A percentile compares a stretch with the other conserved stretches of the same genome.
Evolutionary conservation across 2,797 vertebrate genomes (phyloP).

Genomic region (Sebastes oblongus): DNA sequence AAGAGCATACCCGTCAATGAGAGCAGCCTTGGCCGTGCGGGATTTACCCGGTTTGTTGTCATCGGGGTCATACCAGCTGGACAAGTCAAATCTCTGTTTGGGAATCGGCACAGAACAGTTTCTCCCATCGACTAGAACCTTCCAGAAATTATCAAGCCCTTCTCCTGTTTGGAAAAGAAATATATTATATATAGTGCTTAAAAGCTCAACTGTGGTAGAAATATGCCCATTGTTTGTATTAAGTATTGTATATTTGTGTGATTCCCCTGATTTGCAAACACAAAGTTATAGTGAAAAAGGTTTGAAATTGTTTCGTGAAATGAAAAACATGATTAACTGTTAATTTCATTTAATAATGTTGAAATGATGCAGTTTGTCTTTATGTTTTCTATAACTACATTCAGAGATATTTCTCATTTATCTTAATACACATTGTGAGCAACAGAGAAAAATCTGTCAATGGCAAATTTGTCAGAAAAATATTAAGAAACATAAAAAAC

Average conservation of each 20-base stretch:
- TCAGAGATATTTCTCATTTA: neutral
- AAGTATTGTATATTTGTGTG: neutral
- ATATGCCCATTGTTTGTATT: neutral
- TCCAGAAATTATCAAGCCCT: slow-evolving; percentile 82
- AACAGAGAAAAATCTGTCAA: neutral
- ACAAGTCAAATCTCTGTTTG: slow-evolving; percentile 79
- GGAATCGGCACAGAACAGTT: slow-evolving; percentile 85
- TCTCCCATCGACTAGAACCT: slow-evolving; percentile 82
- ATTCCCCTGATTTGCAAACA: neutral
- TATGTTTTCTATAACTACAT: neutral
- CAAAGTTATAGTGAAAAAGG: no score
- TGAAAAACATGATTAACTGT: no score
- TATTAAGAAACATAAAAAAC: neutral
- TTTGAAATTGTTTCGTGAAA: no score
- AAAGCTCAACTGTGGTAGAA: neutral
- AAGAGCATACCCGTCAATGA: slow-evolving; percentile 81
- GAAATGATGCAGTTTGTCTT: neutral
- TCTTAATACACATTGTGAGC: neutral
- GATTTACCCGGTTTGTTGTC: slow-evolving; percentile 83
- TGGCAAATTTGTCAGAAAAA: neutral
- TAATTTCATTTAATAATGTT: neutral
- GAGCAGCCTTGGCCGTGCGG: slow-evolving; percentile 77
- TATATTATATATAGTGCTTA: neutral
- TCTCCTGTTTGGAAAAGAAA: slow-evolving; percentile 62
- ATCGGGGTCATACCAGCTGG: slow-evolving; percentile 83